Percentiles rank a stretch among this genome's conserved stretches.
Conservation (phyloP, 2,113 vertebrate genomes). For the Chionis minor region DNA sequence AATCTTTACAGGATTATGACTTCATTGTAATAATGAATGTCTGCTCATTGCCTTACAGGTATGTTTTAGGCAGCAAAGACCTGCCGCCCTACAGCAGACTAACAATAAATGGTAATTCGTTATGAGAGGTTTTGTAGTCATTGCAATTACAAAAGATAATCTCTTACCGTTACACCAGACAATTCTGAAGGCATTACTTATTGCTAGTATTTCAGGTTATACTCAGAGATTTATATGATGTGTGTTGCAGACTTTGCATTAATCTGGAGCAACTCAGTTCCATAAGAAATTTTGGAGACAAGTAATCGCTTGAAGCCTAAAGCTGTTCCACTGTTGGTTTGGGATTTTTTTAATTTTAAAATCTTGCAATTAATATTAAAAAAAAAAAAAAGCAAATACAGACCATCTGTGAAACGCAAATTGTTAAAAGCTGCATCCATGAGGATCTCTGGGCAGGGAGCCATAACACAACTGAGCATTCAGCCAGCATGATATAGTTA, state of each 20-base stretch:
- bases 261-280: not conserved
- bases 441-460: not conserved
- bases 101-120: not conserved
- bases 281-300: not conserved
- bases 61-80: not conserved
- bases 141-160: not conserved
- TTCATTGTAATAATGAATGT: not conserved
- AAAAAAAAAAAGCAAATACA: conserved; percentile 3
- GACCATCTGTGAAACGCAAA: conserved; percentile 5
- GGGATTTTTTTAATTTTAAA: not conserved
- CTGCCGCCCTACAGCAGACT: not conserved
- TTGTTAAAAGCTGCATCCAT: not conserved
- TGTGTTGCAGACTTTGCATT: not conserved
- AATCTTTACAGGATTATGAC: not conserved
- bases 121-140: not conserved
- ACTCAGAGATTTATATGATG: not conserved
- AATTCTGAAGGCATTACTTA: not conserved
- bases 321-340: not conserved
- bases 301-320: not conserved
- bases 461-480: not conserved
- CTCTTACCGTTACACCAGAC: not conserved
- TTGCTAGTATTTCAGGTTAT: not conserved
- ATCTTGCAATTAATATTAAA: not conserved
- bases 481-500: conserved; percentile 4
- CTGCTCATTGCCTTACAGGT: not conserved